These are phyloP conservation scores for Neopipo cinnamomea DNA, from an alignment of 2,113 vertebrate species.

Conservation along the genomic window DNA sequence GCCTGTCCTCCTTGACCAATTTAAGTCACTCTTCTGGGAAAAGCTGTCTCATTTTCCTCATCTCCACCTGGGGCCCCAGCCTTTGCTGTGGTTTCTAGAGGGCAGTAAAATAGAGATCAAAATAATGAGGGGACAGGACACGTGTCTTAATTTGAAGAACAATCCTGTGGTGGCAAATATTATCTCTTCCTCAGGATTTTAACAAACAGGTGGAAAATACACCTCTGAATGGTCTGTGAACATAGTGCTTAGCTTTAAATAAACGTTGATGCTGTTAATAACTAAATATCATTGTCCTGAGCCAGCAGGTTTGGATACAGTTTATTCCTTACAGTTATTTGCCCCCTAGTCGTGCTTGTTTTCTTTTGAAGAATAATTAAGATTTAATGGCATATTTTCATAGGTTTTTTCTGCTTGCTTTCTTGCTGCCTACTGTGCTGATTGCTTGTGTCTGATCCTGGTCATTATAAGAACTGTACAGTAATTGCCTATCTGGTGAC, in stretches of 20 bases:
- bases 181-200: neutral
- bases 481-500: slow-evolving; percentile 82
- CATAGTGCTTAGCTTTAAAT: slow-evolving; percentile 51
- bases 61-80: neutral
- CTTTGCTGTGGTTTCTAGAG: neutral
- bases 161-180: neutral
- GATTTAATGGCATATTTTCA: slow-evolving; percentile 81
- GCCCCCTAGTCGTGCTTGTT: slow-evolving; percentile 76
- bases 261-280: slow-evolving; percentile 53
- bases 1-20: neutral
- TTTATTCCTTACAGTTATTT: slow-evolving; percentile 72
- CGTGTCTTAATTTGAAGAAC: neutral
- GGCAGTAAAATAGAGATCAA: neutral
- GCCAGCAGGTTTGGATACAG: slow-evolving; percentile 68
- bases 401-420: slow-evolving; percentile 72
- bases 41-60: neutral
- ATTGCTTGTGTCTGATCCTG: slow-evolving; percentile 73
- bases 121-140: neutral
- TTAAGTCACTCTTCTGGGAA: neutral
- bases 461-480: slow-evolving; percentile 78
- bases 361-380: slow-evolving; percentile 86
- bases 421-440: slow-evolving; percentile 77
- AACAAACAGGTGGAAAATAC: neutral
- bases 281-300: slow-evolving; percentile 62
- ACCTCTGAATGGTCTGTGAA: slow-evolving; percentile 5